A percentile compares a stretch with the other conserved stretches of the same genome.
phyloP scores from a whole-genome alignment of 2,113 vertebrate genomes.

The Sander lucioperca region DNA sequence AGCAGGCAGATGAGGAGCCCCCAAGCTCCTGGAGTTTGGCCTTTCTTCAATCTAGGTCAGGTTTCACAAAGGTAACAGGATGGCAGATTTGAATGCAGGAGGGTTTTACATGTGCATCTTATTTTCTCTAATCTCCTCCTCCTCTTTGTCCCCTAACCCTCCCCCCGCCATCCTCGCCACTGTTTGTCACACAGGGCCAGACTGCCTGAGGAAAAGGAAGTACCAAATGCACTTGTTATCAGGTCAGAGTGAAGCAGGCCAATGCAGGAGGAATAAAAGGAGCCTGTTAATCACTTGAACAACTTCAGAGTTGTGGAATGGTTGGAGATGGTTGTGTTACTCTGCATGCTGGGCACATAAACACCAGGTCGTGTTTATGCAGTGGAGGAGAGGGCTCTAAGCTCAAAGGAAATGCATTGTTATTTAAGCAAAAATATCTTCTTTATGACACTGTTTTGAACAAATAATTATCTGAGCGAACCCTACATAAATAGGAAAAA shows the following conservation, averaged over 20 bases:
- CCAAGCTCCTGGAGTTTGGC: constrained; percentile 61
- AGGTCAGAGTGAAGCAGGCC: constrained; percentile 61
- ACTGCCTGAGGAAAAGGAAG: constrained; percentile 74
- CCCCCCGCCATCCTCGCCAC: constrained; percentile 1
- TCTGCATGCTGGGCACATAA: constrained; percentile 49
- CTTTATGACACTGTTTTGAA: background rate
- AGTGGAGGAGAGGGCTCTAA: background rate
- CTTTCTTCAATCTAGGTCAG: constrained; percentile 78
- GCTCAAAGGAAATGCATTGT: background rate
- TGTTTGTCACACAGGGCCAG: constrained; percentile 44
- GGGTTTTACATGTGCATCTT: constrained; percentile 63
- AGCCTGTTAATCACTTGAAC: constrained; percentile 63
- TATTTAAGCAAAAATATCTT: background rate
- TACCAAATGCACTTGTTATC: constrained; percentile 59
- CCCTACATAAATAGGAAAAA: background rate
- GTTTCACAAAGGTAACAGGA: constrained; percentile 69
- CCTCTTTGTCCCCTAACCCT: constrained; percentile 34
- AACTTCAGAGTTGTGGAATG: constrained; percentile 40
- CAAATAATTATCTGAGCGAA: background rate
- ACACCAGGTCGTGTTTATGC: constrained; percentile 25
- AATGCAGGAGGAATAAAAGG: constrained; percentile 68
- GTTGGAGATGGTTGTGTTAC: background rate
- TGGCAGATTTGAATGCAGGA: constrained; percentile 56
- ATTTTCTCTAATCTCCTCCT: constrained; percentile 62
- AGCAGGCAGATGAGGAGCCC: constrained; percentile 53